Conservation (phyloP, 2,113 vertebrate genomes). For the Delphinapterus leucas region DNA sequence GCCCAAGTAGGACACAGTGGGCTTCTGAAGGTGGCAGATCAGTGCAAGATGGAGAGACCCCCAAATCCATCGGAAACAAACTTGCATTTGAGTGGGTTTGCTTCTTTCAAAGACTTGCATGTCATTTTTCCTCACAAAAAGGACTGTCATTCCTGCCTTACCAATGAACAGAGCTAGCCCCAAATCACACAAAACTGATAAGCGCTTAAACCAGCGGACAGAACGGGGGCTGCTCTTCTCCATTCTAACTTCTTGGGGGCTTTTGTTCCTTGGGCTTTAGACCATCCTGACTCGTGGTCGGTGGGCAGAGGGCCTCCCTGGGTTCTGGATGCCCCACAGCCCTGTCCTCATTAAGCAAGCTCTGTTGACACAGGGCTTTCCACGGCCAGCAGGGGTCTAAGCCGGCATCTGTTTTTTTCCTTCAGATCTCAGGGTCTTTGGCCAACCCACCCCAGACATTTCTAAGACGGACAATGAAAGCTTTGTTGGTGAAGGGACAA, state of each 20-base stretch:
- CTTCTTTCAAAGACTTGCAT: not conserved
- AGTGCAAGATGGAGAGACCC: not conserved
- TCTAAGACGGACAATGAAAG: not conserved
- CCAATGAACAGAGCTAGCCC: not conserved
- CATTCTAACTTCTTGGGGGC: not conserved
- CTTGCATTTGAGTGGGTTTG: not conserved
- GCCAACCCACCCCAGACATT: not conserved
- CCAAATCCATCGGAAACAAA: not conserved
- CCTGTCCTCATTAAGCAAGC: not conserved
- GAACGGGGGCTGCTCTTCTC: not conserved
- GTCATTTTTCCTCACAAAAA: not conserved
- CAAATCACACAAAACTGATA: not conserved
- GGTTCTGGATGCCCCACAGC: not conserved
- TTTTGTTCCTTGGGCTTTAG: not conserved
- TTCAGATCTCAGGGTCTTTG: not conserved
- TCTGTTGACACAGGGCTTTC: not conserved
- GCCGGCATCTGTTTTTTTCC: not conserved
- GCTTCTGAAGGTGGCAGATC: not conserved
- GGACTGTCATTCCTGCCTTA: not conserved
- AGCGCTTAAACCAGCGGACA: not conserved
- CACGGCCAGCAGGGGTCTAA: not conserved
- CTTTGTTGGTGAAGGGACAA: not conserved
- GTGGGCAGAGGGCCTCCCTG: not conserved
- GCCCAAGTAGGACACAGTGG: not conserved
- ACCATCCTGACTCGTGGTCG: not conserved